Evolutionary conservation across 1,140 invertebrate species (phyloP).

Genomic region (Drosophila oshimai): DNA sequence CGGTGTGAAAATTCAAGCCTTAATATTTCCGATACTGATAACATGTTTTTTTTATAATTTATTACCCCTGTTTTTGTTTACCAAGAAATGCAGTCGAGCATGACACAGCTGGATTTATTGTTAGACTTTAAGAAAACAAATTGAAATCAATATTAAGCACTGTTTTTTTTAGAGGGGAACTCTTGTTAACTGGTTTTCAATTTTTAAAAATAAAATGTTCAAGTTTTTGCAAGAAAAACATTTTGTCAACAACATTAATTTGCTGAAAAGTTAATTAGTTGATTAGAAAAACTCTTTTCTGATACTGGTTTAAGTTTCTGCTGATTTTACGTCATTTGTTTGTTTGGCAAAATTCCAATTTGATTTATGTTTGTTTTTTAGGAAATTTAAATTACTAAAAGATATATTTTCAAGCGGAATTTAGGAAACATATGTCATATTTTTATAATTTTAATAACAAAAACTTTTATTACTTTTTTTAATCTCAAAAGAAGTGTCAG

Average conservation of each 20-base stretch:
- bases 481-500: too few species aligned
- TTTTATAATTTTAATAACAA: too few species aligned
- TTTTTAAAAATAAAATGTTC: too few species aligned
- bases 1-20: constrained; percentile 9
- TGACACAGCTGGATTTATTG: neutral
- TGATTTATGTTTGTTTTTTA: neutral
- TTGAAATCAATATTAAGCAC: neutral
- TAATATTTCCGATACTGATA: neutral
- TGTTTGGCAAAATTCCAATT: neutral
- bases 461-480: too few species aligned
- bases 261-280: neutral
- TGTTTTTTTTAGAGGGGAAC: neutral
- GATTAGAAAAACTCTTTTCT: neutral
- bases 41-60: neutral
- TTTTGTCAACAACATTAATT: neutral
- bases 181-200: neutral
- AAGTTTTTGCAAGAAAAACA: neutral
- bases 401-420: neutral
- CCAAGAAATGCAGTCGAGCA: constrained; percentile 2
- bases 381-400: neutral
- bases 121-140: neutral
- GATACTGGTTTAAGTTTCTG: neutral
- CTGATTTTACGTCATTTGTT: neutral
- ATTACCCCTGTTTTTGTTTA: neutral
- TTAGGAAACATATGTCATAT: neutral